A percentile compares a stretch with the other conserved stretches of the same genome.
Conservation (phyloP, 92 coral and sea anemone genomes). For the Epizoanthus illoricatus region DNA sequence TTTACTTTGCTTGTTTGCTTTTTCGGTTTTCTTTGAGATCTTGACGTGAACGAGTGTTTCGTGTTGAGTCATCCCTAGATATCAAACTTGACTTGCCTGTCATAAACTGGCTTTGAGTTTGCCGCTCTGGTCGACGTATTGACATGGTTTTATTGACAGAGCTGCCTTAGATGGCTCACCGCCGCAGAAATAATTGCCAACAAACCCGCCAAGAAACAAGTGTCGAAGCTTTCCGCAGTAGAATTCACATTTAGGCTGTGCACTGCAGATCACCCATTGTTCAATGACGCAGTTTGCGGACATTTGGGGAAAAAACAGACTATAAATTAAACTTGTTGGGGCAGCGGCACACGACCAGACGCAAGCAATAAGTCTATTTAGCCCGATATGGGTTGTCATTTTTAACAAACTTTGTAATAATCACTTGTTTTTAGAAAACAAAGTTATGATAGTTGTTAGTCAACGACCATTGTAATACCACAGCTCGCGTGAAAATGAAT, state of each 20-base stretch:
- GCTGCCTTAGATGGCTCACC: slow-evolving; percentile 55
- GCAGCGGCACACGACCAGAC: neutral
- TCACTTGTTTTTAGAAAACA: neutral
- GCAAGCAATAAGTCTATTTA: neutral
- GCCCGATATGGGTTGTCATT: neutral
- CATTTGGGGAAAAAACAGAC: neutral
- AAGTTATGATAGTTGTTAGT: neutral
- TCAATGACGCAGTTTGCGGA: slow-evolving; percentile 31
- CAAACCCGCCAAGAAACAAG: slow-evolving; percentile 32
- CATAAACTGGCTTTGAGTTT: slow-evolving; percentile 68
- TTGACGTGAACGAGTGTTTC: slow-evolving; percentile 71
- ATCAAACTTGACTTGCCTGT: slow-evolving; percentile 58
- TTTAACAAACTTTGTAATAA: slow-evolving; percentile 14
- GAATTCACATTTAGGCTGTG: slow-evolving; percentile 40
- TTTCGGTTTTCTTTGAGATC: slow-evolving; percentile 87
- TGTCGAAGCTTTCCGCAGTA: neutral
- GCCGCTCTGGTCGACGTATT: slow-evolving; percentile 71
- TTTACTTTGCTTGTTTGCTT: slow-evolving; percentile 87
- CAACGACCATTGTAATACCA: neutral
- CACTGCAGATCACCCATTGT: neutral
- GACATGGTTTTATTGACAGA: slow-evolving; percentile 75
- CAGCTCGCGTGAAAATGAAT: neutral
- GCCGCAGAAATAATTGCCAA: slow-evolving; percentile 62
- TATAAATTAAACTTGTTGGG: neutral
- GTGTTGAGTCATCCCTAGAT: slow-evolving; percentile 33